A percentile compares a stretch with the other conserved stretches of the same genome.
phyloP scores from a whole-genome alignment of 2,888 invertebrate genomes.

The Dryadula phaetusa region DNA sequence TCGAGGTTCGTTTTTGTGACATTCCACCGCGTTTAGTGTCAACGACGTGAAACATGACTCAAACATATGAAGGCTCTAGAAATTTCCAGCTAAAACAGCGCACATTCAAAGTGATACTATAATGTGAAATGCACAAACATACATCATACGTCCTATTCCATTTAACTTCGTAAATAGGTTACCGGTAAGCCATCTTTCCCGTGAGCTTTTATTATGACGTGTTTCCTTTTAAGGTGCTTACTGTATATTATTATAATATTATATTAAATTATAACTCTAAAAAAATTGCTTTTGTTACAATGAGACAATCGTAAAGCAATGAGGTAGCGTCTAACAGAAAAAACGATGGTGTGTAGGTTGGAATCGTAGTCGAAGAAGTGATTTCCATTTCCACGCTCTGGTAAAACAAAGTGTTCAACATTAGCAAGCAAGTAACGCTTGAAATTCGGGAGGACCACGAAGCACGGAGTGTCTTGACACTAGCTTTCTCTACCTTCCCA shows the following conservation, averaged over 20 bases:
- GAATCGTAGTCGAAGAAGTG: too few species aligned
- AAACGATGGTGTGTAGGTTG: too few species aligned
- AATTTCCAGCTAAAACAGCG: slow-evolving; percentile 27
- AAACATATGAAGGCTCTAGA: slow-evolving; percentile 11
- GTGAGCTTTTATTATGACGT: slow-evolving; percentile 11
- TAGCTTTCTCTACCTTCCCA: too few species aligned
- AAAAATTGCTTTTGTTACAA: too few species aligned
- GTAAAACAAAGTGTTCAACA: too few species aligned
- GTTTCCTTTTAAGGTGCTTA: neutral
- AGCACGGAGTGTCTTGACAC: too few species aligned
- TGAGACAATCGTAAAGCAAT: too few species aligned
- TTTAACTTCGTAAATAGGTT: slow-evolving; percentile 29
- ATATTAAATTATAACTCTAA: neutral
- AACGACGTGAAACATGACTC: slow-evolving; percentile 24
- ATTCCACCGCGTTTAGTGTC: slow-evolving; percentile 20
- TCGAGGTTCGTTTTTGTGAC: neutral
- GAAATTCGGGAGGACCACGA: too few species aligned
- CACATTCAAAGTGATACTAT: slow-evolving; percentile 28
- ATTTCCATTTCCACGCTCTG: too few species aligned
- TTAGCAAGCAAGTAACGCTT: too few species aligned
- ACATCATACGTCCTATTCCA: slow-evolving; percentile 27
- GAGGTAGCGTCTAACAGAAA: too few species aligned
- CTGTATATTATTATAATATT: neutral
- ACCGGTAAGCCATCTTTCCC: slow-evolving; percentile 16
- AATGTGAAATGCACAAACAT: slow-evolving; percentile 25